Conservation (phyloP, 2,797 vertebrate species). For the Onychomys torridus region DNA sequence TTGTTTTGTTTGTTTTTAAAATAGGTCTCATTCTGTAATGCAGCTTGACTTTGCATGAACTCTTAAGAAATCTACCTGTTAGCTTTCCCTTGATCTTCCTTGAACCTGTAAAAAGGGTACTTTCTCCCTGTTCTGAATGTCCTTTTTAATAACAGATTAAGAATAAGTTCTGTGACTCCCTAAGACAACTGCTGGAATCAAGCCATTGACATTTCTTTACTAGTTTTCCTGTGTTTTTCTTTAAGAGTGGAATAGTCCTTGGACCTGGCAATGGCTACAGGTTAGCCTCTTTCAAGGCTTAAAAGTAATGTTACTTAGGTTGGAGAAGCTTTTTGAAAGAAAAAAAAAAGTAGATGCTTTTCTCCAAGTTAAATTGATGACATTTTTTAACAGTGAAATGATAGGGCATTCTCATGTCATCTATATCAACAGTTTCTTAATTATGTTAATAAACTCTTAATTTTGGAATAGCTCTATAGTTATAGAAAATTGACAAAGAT, state of each 20-base stretch:
- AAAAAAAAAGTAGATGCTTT: neutral
- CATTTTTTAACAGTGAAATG: neutral
- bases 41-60: neutral
- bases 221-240: neutral
- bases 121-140: no score
- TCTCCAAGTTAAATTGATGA: neutral
- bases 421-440: neutral
- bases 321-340: neutral
- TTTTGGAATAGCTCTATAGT: neutral
- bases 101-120: neutral
- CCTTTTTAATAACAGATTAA: neutral
- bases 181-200: neutral
- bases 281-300: neutral
- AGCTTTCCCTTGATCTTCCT: no score
- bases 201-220: neutral
- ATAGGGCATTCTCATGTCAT: neutral
- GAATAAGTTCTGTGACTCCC: neutral
- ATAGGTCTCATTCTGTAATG: neutral
- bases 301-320: neutral
- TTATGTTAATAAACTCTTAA: neutral
- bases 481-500: neutral
- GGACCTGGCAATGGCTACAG: neutral
- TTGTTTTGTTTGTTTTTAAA: conserved; percentile 3
- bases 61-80: neutral
- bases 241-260: neutral